Evolutionary conservation across 2,797 vertebrate species (phyloP), one percentile per base, ranked within the genome.

Genomic region (Urophycis tenuis): DNA sequence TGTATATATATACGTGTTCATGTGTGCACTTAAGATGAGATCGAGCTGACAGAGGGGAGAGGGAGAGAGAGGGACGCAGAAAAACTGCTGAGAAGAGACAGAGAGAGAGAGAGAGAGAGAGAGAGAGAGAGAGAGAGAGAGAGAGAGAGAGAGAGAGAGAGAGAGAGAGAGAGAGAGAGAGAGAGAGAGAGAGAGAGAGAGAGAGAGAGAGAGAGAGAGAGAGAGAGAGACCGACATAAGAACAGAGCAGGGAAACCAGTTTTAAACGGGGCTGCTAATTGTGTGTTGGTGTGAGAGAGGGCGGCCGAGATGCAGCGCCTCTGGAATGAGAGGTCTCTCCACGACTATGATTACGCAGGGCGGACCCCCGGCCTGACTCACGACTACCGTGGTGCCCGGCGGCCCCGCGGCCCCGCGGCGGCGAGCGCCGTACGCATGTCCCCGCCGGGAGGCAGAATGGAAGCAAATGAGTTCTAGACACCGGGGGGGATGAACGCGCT

Each of bases 281-380:
- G 69, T 31, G 69, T 71, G 29, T 71, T 71, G 69, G 60, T 67
- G 60, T 67, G 60, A 67, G 60, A 67, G 60, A 29, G 60, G 60
- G 60, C 29, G 60, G 60, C 60, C 12, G 60, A 71, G 69, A 32
- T 33, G 12, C 1, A 33, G 69, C 69, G 9, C 19, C 5, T 30
- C 12, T 71, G 17, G 69, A 33, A 71, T 33, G 69, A 71, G 69
- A n/a, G 69, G 32, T n/a, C 69, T 31, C 33, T 33, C n/a, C n/a
- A 71, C 19, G 33, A 71, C 69, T 71, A 71, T 35, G 76, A 79
- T 73, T 77, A 45, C n/a, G 53, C 7, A 29, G 69, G 69, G 69
- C 11, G 69, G 69, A 31, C 19, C 69, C 69, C 30, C 1, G 19
- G 69, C 30, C 11, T 33, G 29, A 33, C 30, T 71, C 32, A 33